Conservation (phyloP, 2,113 vertebrate genomes). For the Ardeotis arabs region DNA sequence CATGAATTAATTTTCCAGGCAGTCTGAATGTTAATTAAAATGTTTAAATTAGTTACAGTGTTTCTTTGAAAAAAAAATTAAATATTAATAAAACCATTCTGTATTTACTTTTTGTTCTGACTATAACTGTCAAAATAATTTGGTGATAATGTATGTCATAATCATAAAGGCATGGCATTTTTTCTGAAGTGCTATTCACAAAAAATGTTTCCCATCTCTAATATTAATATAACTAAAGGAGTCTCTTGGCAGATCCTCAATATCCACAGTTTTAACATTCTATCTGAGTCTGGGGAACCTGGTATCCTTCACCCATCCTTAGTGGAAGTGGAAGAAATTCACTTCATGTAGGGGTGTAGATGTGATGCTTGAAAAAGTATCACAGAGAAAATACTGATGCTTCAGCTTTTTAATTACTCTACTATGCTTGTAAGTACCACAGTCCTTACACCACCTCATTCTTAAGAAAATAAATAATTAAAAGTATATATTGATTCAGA, state of each 20-base stretch:
- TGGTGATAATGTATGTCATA: not conserved
- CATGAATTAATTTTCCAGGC: not conserved
- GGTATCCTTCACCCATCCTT: not conserved
- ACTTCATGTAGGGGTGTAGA: not conserved
- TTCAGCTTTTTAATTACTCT: not conserved
- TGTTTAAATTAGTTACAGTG: not conserved
- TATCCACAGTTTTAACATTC: not conserved
- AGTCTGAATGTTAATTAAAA: not conserved
- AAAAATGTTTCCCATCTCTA: not conserved
- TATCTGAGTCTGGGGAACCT: not conserved
- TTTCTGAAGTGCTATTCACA: not conserved
- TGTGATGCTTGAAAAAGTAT: not conserved
- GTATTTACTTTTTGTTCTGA: not conserved
- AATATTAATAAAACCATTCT: not conserved
- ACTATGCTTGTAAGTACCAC: not conserved
- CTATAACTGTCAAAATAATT: not conserved
- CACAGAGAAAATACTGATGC: not conserved
- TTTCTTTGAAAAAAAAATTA: not conserved
- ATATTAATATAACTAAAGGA: not conserved
- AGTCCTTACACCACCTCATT: not conserved
- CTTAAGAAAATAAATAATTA: not conserved
- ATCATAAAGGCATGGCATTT: not conserved
- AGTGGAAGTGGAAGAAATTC: not conserved
- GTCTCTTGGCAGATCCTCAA: not conserved
- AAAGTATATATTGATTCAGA: not conserved